These are phyloP conservation scores for Meloidogyne chitwoodi DNA, from an alignment of 1,140 invertebrate species.

Conservation along the genomic window DNA sequence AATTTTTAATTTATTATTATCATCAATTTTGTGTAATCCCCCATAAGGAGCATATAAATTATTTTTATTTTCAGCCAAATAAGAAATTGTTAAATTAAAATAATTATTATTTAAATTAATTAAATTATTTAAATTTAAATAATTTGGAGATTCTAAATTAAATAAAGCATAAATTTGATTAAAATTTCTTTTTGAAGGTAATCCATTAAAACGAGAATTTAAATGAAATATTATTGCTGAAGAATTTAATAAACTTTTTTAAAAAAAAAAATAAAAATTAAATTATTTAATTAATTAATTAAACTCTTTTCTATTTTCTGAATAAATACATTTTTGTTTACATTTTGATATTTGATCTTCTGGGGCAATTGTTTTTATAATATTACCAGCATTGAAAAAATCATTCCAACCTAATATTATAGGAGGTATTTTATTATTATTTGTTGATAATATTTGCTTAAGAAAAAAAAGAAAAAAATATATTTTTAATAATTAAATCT, in stretches of 20 bases:
- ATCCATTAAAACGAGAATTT: not conserved
- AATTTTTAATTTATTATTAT: not conserved
- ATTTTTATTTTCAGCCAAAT: conserved; percentile 6
- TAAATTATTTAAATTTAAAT: not conserved
- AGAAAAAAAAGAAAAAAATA: too few relatives aligned
- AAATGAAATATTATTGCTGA: conserved; percentile 2
- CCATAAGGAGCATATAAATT: conserved; percentile 23
- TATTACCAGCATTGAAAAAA: conserved; percentile 4
- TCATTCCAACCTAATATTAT: conserved; percentile 15
- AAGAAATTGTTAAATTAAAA: conserved; percentile 30
- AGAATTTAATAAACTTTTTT: not conserved
- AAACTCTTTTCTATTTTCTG: not conserved
- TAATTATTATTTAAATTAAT: not conserved
- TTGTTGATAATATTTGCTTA: too few relatives aligned
- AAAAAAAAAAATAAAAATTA: too few relatives aligned
- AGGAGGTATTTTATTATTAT: not conserved
- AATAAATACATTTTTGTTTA: not conserved
- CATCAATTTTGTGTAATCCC: conserved; percentile 8
- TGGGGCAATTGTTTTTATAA: conserved; percentile 4
- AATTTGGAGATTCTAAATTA: conserved; percentile 10
- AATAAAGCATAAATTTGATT: conserved; percentile 10
- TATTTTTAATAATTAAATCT: too few relatives aligned
- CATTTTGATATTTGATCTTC: not conserved
- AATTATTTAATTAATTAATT: not conserved
- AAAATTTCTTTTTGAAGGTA: not conserved